Percentiles rank a stretch among this genome's conserved stretches.
Evolutionary conservation across 2,888 invertebrate genomes (phyloP).

Genomic region (Anorthoa munda): DNA sequence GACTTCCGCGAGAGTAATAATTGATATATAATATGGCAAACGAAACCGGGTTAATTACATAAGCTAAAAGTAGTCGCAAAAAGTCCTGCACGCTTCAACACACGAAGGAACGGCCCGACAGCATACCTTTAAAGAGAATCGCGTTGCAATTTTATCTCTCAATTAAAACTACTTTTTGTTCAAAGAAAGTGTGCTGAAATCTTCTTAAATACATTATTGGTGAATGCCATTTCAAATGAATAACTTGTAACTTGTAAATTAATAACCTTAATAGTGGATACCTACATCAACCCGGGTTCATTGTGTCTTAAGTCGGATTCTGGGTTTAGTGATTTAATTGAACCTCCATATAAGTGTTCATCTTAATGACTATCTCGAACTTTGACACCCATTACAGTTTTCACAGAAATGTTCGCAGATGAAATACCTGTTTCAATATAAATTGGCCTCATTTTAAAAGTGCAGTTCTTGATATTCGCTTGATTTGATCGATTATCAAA

Average conservation of each 20-base stretch:
- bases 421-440: neutral
- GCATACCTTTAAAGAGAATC: conserved; percentile 36
- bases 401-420: conserved; percentile 1
- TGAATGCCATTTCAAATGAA: conserved; percentile 37
- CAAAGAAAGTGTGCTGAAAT: conserved; percentile 55
- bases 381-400: conserved; percentile 29
- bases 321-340: conserved; percentile 35
- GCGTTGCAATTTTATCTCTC: conserved; percentile 45
- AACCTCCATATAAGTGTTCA: conserved; percentile 13
- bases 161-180: conserved; percentile 54
- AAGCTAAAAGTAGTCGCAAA: conserved; percentile 68
- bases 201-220: conserved; percentile 19
- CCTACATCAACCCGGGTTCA: conserved; percentile 16
- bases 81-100: conserved; percentile 62
- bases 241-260: no score
- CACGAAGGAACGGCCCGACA: conserved; percentile 32
- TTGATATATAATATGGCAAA: conserved; percentile 76
- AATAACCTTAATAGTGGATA: conserved; percentile 36
- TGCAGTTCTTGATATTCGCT: conserved; percentile 4
- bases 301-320: conserved; percentile 39
- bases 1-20: conserved; percentile 73
- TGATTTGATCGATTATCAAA: conserved; percentile 37
- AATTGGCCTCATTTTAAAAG: conserved; percentile 8
- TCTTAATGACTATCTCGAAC: conserved; percentile 36
- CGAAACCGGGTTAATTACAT: conserved; percentile 80